phyloP scores from a whole-genome alignment of 2,888 invertebrate species.

The Pseudococcus viburni region DNA sequence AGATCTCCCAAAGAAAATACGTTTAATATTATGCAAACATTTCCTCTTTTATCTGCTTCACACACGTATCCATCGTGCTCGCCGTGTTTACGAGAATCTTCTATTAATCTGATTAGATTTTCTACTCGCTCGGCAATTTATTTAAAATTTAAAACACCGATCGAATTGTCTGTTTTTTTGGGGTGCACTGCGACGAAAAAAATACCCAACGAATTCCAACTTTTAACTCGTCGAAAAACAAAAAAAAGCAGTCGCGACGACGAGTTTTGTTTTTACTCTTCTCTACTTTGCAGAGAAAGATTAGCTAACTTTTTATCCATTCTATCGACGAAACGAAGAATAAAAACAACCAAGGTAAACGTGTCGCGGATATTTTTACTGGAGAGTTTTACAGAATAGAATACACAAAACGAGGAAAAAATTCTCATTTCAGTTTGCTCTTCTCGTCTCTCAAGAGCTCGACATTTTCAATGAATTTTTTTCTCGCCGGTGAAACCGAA shows the following conservation, averaged over 20 bases:
- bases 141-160: constrained; percentile 22
- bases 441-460: background rate
- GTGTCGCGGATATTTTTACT: background rate
- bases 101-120: constrained; percentile 64
- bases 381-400: background rate
- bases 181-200: background rate
- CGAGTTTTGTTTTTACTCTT: background rate
- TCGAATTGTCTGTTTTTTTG: background rate
- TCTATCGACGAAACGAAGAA: background rate
- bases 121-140: background rate
- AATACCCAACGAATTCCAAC: background rate
- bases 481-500: background rate
- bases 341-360: constrained; percentile 1
- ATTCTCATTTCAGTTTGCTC: background rate
- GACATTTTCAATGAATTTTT: background rate
- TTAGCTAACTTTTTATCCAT: constrained; percentile 35
- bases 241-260: background rate
- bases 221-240: background rate
- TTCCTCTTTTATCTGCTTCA: constrained; percentile 51
- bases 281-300: background rate
- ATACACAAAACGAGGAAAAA: constrained; percentile 1
- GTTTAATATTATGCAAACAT: constrained; percentile 63
- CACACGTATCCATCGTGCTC: constrained; percentile 1
- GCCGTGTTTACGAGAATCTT: constrained; percentile 51
- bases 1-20: constrained; percentile 42